Evolutionary conservation across 1,140 invertebrate genomes (phyloP).

Genomic region (Sminthurides bifidus): DNA sequence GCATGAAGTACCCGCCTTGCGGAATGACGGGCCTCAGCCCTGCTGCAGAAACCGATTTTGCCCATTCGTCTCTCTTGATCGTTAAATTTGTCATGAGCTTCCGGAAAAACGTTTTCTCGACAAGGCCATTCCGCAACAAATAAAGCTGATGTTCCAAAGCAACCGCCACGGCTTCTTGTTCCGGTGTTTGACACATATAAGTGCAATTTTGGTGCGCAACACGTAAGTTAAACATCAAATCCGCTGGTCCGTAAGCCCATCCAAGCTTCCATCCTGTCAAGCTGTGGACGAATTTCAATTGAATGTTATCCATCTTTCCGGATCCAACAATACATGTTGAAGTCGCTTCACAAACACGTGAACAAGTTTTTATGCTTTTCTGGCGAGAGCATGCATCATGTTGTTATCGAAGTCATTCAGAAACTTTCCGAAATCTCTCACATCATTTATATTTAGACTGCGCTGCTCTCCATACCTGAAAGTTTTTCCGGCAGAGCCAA

Average conservation of each 20-base stretch:
- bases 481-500: constrained; percentile 94
- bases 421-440: no score
- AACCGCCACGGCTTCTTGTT: constrained; percentile 73
- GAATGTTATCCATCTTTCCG: no score
- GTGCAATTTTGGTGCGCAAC: constrained; percentile 88
- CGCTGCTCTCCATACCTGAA: constrained; percentile 96
- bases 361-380: no score
- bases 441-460: no score
- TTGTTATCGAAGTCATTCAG: no score
- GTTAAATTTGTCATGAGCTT: constrained; percentile 63
- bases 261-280: constrained; percentile 95
- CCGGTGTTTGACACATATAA: constrained; percentile 78
- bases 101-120: constrained; percentile 83
- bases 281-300: constrained; percentile 46
- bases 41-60: constrained; percentile 57
- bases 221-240: constrained; percentile 68
- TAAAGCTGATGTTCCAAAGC: constrained; percentile 77
- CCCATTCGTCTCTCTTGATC: constrained; percentile 75
- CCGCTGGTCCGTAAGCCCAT: constrained; percentile 84
- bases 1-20: constrained; percentile 92
- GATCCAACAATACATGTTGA: no score
- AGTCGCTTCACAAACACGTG: no score
- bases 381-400: not conserved
- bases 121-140: constrained; percentile 49
- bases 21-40: constrained; percentile 87